phyloP scores from a whole-genome alignment of 2,113 vertebrate species.

The Puntigrus tetrazona region DNA sequence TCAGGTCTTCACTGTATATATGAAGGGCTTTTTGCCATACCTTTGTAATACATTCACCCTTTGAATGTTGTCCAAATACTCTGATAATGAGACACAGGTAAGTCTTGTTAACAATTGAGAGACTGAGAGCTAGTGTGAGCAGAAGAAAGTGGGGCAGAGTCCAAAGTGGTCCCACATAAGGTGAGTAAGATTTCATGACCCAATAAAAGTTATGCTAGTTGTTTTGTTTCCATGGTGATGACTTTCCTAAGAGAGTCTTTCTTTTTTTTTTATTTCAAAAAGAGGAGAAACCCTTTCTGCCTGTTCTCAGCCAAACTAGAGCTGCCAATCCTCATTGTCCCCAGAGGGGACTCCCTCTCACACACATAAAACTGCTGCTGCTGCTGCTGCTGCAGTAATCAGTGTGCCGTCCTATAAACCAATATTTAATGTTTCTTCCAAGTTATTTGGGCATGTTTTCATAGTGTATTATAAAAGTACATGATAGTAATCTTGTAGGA shows the following conservation, averaged over 20 bases:
- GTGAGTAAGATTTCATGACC: background rate
- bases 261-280: background rate
- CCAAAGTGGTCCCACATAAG: background rate
- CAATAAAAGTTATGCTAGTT: background rate
- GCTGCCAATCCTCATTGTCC: background rate
- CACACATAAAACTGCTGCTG: background rate
- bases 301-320: background rate
- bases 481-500: no score
- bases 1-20: no score
- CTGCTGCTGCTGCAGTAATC: background rate
- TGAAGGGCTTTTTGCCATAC: background rate
- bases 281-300: background rate
- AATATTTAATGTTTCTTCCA: background rate
- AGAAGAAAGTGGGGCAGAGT: no score
- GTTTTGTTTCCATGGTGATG: background rate
- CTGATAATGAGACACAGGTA: no score
- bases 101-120: no score
- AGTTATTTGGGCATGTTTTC: background rate
- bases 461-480: background rate
- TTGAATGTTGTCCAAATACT: background rate
- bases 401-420: background rate
- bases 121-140: no score
- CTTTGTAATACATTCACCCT: background rate
- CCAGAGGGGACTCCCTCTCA: background rate
- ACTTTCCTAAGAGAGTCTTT: background rate